Conservation (phyloP, 2,113 vertebrate species). For the Prietella phreatophila region DNA sequence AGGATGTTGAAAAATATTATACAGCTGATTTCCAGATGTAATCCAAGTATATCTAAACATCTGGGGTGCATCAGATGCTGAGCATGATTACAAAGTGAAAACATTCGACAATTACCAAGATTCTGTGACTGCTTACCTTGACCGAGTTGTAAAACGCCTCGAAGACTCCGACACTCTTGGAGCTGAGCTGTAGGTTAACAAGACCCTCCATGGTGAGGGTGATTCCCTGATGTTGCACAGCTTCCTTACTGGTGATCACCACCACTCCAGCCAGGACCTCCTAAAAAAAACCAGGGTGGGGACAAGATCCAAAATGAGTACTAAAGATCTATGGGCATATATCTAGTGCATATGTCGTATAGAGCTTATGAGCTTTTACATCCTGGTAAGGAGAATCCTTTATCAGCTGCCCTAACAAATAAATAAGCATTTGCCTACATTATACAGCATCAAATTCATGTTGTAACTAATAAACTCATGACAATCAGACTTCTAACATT, state of each 20-base stretch:
- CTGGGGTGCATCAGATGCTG: background rate
- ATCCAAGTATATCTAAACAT: background rate
- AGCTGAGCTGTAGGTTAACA: constrained; percentile 94
- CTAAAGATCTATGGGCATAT: background rate
- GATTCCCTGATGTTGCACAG: constrained; percentile 90
- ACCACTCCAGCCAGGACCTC: constrained; percentile 88
- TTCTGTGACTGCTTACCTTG: constrained; percentile 75
- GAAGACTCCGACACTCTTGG: constrained; percentile 95
- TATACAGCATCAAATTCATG: background rate
- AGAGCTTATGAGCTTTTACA: background rate
- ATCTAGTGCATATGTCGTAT: background rate
- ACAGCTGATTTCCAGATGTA: too few species aligned
- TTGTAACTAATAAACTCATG: background rate
- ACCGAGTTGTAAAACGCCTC: constrained; percentile 98
- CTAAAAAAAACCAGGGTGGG: constrained; percentile 60
- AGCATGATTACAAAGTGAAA: background rate
- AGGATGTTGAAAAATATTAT: background rate
- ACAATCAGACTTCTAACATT: background rate
- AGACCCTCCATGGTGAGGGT: constrained; percentile 88
- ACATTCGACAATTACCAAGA: too few species aligned
- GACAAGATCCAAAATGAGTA: background rate
- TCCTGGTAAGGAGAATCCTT: background rate
- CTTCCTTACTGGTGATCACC: constrained; percentile 83
- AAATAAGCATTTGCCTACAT: background rate
- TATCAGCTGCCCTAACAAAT: background rate